These are phyloP conservation scores for Clarias magur DNA, from an alignment of 2,113 vertebrate genomes.

Conservation along the genomic window DNA sequence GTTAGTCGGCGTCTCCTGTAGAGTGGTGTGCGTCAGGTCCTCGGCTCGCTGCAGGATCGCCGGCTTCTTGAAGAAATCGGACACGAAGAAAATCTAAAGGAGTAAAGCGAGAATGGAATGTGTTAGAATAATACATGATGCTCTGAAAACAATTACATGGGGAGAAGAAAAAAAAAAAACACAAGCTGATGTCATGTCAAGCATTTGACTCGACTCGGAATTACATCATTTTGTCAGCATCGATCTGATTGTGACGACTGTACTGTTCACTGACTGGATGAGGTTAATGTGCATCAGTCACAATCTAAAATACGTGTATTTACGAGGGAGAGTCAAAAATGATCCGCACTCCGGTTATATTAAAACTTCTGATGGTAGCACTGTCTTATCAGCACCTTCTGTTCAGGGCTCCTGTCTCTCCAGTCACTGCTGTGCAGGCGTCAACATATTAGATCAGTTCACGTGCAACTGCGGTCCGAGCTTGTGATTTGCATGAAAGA, in stretches of 20 bases:
- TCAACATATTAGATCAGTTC: no score
- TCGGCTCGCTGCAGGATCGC: constrained; percentile 70
- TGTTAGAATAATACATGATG: not conserved
- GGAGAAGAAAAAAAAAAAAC: not conserved
- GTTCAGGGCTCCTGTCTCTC: no score
- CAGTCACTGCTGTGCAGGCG: no score
- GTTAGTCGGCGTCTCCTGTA: constrained; percentile 85
- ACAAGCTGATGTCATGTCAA: not conserved
- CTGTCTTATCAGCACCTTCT: no score
- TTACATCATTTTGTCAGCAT: not conserved
- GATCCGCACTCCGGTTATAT: no score
- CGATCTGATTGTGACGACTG: no score
- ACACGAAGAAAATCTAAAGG: constrained; percentile 84
- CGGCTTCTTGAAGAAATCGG: constrained; percentile 89
- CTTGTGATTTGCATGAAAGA: no score
- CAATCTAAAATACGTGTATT: not conserved
- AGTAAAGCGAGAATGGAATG: not conserved
- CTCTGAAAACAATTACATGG: not conserved
- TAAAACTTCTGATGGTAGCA: no score
- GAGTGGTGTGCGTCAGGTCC: constrained; percentile 81
- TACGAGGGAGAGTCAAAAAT: not conserved
- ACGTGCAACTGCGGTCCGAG: no score
- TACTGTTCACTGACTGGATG: no score
- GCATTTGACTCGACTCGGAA: not conserved
- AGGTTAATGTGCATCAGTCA: no score